Evolutionary conservation across 2,888 invertebrate species (phyloP), one percentile per base, ranked within the genome.

Genomic region (Andrena praecox): DNA sequence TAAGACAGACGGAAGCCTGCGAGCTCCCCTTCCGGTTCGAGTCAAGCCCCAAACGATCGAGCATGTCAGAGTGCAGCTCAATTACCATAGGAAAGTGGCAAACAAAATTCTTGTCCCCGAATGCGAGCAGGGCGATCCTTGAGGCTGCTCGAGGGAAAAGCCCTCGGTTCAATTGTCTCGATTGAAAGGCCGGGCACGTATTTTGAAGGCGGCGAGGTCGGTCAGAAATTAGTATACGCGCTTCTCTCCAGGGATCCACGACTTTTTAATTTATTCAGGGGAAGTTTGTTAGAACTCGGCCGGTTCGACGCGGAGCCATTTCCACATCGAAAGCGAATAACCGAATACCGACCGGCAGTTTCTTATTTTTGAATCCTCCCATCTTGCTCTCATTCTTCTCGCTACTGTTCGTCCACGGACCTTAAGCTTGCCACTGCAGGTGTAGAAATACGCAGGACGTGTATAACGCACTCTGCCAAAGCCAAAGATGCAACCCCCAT

Each of bases 251-350:
- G 63, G 52, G 60, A 33, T 35, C 78, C 29, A 48, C 52, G 67
- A 75, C 71, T 82, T 82, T 82, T 71, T 82, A 82, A 82, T 82
- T 82, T 82, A 82, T 82, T 82, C 82, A 35, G 42, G 31, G 35
- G 62, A 71, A 75, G 81, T 76, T 82, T 70, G 69, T 24, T 27
- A 29, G 56, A 81, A 70, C 56, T 70, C 66, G 54, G 0, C 42
- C 64, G n/a, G 54, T 35, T 42, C 60, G 29, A 33, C 31, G 56
- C 54, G 10, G n/a, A 60, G 81, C 60, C 60, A 66, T 50, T 56
- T 60, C 74, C 27, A 50, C n/a, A 48, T 70, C 68, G 10, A 3
- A 33, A n/a, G 27, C 48, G 67, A 77, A 52, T 77, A 62, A n/a
- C 33, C 48, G 67, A 77, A 52, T 77, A 62, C 70, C 75, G 62